Percentiles rank a stretch among this genome's conserved stretches.
Evolutionary conservation across 2,888 invertebrate species (phyloP).

Genomic region (Itoplectis maculator): DNA sequence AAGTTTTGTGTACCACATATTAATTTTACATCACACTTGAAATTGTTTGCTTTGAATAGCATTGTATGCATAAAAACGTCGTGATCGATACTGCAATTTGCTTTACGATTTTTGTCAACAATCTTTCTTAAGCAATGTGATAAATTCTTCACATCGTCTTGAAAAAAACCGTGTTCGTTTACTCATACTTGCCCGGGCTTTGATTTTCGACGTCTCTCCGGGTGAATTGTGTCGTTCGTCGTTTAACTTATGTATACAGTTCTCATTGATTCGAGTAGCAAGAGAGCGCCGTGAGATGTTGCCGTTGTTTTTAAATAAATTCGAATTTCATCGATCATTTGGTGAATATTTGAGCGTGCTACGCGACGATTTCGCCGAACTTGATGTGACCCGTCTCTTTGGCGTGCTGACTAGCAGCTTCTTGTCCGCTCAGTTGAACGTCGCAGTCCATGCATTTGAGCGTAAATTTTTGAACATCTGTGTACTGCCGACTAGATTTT

Average conservation of each 20-base stretch:
- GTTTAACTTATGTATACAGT: background rate
- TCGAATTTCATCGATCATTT: slow-evolving; percentile 31
- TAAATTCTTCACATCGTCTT: background rate
- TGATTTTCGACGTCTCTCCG: slow-evolving; percentile 30
- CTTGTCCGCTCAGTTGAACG: slow-evolving; percentile 91
- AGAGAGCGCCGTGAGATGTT: background rate
- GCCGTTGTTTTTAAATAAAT: slow-evolving; percentile 4
- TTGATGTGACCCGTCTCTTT: slow-evolving; percentile 92
- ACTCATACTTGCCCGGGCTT: slow-evolving; percentile 26
- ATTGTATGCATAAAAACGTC: background rate
- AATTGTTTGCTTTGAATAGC: background rate
- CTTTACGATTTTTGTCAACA: background rate
- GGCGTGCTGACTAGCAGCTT: slow-evolving; percentile 94
- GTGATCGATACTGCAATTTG: too few species aligned
- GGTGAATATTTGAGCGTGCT: slow-evolving; percentile 37
- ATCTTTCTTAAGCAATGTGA: background rate
- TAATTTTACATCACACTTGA: background rate
- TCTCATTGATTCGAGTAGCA: slow-evolving; percentile 4
- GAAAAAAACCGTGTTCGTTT: slow-evolving; percentile 8
- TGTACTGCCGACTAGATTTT: slow-evolving; percentile 95
- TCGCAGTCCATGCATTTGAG: slow-evolving; percentile 94
- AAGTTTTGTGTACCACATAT: background rate
- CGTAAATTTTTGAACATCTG: slow-evolving; percentile 94
- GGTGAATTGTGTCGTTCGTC: background rate
- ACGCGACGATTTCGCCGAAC: slow-evolving; percentile 89